Evolutionary conservation across 2,113 vertebrate species (phyloP).

Genomic region (Platycercus adscitus): DNA sequence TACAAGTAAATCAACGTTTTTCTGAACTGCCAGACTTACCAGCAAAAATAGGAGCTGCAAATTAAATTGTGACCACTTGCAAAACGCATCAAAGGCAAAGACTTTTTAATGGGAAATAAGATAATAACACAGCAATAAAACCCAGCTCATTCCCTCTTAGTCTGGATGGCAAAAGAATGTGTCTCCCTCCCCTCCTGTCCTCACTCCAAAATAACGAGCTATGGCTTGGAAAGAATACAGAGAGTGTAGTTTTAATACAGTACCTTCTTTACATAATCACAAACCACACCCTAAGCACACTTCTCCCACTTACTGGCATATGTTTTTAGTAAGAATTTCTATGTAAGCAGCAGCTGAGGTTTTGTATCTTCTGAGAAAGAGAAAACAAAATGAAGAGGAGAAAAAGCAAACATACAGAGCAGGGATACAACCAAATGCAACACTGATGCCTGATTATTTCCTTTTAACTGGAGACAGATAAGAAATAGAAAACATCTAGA

Average conservation of each 20-base stretch:
- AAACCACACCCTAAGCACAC: background rate
- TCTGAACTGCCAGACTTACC: background rate
- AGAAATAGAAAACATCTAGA: conserved; percentile 7
- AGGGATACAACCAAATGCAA: background rate
- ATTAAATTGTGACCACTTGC: conserved; percentile 23
- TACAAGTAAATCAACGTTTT: background rate
- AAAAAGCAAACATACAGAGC: background rate
- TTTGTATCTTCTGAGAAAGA: background rate
- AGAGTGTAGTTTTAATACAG: background rate
- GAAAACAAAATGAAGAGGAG: background rate
- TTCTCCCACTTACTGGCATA: background rate
- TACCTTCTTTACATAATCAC: background rate
- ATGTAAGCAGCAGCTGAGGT: background rate
- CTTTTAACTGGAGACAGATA: background rate
- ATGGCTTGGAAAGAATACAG: background rate
- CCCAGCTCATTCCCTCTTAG: background rate
- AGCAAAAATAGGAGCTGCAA: conserved; percentile 20
- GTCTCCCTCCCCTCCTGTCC: background rate
- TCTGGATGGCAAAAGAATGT: background rate
- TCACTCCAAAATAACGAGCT: conserved; percentile 7
- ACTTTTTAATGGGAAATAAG: background rate
- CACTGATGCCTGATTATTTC: background rate
- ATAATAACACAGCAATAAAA: conserved; percentile 21
- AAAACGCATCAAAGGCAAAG: conserved; percentile 13
- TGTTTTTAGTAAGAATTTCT: background rate